Evolutionary conservation across 2,888 invertebrate species (phyloP).

Genomic region (Hemicrepidius hirtus): DNA sequence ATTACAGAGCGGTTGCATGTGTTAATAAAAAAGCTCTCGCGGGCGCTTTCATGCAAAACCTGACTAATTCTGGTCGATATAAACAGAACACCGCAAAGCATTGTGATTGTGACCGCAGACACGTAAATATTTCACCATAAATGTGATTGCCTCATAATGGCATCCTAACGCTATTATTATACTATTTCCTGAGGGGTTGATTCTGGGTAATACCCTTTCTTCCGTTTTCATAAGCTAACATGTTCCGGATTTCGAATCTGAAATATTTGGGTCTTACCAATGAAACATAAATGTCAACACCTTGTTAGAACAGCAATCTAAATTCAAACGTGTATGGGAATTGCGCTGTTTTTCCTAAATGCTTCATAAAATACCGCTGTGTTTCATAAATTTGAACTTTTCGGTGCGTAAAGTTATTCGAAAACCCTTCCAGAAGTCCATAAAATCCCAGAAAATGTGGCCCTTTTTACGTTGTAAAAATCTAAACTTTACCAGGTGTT

Average conservation of each 20-base stretch:
- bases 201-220: conserved; percentile 34
- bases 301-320: conserved; percentile 43
- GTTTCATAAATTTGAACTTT: conserved; percentile 38
- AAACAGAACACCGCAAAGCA: conserved; percentile 6
- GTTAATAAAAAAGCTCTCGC: conserved; percentile 24
- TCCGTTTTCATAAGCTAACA: conserved; percentile 39
- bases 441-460: conserved; percentile 7
- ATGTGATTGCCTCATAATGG: conserved; percentile 51
- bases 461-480: conserved; percentile 26
- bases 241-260: conserved; percentile 36
- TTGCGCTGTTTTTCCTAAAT: conserved; percentile 38
- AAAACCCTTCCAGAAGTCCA: conserved; percentile 25
- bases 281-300: conserved; percentile 42
- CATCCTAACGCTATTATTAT: conserved; percentile 51
- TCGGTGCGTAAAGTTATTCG: conserved; percentile 26
- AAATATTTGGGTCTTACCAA: conserved; percentile 38
- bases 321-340: conserved; percentile 37
- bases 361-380: conserved; percentile 27
- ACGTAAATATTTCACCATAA: conserved; percentile 48
- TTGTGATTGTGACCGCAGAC: conserved; percentile 32
- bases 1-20: conserved; percentile 30
- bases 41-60: conserved; percentile 18
- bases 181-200: conserved; percentile 51
- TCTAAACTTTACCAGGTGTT: conserved; percentile 35
- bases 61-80: conserved; percentile 30